These are phyloP conservation scores for Drosophila ambigua DNA, from an alignment of 1,140 invertebrate genomes.

Conservation along the genomic window DNA sequence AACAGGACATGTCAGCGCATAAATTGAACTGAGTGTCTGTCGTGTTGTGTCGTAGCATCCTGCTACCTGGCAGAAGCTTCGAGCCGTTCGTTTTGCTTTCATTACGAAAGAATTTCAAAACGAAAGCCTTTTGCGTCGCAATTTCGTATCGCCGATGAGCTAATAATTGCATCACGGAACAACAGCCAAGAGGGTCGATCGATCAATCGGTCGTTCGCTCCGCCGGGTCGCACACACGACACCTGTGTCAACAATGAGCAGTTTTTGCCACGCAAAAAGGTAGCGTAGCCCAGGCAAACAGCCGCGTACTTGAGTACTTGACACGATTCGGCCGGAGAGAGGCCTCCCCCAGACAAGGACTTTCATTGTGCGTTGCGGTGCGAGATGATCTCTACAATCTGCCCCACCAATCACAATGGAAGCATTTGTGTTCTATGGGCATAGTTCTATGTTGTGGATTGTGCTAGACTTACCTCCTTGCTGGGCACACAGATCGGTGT, in stretches of 20 bases:
- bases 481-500: slow-evolving; percentile 98
- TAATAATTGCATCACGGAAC: slow-evolving; percentile 65
- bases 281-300: slow-evolving; percentile 67
- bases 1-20: slow-evolving; percentile 78
- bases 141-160: slow-evolving; percentile 52
- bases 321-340: slow-evolving; percentile 59
- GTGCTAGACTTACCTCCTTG: slow-evolving; percentile 90
- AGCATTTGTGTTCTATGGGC: slow-evolving; percentile 50
- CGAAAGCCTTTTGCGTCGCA: slow-evolving; percentile 45
- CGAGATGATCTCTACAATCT: slow-evolving; percentile 33
- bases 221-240: slow-evolving; percentile 26
- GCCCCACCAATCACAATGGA: slow-evolving; percentile 38
- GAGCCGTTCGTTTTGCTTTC: slow-evolving; percentile 1
- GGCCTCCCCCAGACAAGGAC: slow-evolving; percentile 61
- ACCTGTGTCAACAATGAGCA: slow-evolving; percentile 80
- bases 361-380: slow-evolving; percentile 55
- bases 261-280: slow-evolving; percentile 35
- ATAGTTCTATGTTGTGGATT: not conserved
- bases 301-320: slow-evolving; percentile 66
- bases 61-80: not conserved
- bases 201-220: no score
- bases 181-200: not conserved
- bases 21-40: slow-evolving; percentile 66
- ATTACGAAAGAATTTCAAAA: slow-evolving; percentile 51
- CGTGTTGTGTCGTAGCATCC: slow-evolving; percentile 2